Percentiles rank a stretch among this genome's conserved stretches.
Conservation (phyloP, 2,797 vertebrate genomes). For the Tangara arthus region DNA sequence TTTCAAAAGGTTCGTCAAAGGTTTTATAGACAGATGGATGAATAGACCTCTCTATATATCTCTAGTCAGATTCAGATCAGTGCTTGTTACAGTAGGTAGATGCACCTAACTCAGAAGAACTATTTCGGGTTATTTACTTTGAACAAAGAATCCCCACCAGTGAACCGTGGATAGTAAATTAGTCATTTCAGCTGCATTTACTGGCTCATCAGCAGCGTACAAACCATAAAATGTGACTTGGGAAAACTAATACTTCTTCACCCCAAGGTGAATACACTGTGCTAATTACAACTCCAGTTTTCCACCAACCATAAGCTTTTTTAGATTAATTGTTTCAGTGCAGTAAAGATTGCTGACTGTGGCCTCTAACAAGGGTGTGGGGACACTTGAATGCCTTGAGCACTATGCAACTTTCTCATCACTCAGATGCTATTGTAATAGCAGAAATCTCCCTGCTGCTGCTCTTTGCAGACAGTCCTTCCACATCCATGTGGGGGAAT, state of each 20-base stretch:
- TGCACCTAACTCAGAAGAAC: not conserved
- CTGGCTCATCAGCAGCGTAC: not conserved
- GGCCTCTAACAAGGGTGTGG: conserved; percentile 20
- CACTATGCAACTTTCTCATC: not conserved
- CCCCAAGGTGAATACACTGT: not conserved
- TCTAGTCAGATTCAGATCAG: not conserved
- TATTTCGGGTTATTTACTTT: not conserved
- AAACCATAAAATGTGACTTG: not conserved
- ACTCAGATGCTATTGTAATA: not conserved
- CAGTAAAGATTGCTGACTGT: not conserved
- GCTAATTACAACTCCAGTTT: conserved; percentile 3
- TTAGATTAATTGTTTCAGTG: not conserved
- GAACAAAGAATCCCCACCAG: not conserved
- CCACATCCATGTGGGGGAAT: not conserved
- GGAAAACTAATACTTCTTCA: not conserved
- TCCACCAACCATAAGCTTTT: not conserved
- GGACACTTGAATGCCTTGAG: not conserved
- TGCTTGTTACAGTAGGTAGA: not conserved
- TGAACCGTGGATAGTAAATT: not conserved
- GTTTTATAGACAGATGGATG: not conserved
- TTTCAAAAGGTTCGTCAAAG: not conserved
- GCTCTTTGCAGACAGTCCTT: not conserved
- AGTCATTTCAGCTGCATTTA: not conserved
- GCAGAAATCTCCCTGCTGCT: not conserved
- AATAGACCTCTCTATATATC: not conserved